Conservation (phyloP, 2,113 vertebrate genomes). For the Osmerus mordax region DNA sequence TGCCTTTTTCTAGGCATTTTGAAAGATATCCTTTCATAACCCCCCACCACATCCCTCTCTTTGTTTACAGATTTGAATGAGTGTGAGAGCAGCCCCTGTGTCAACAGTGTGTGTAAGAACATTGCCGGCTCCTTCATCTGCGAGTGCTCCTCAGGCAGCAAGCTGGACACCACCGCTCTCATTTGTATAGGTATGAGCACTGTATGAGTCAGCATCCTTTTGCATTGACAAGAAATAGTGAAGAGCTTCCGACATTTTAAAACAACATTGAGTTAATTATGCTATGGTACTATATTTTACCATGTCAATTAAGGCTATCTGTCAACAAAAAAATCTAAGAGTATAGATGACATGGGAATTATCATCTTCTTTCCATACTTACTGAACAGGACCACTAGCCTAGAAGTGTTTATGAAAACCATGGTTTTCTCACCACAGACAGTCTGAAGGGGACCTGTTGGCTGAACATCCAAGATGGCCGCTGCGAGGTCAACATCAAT, state of each 20-base stretch:
- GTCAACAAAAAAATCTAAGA: no score
- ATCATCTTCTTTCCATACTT: no score
- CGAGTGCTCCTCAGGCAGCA: conserved; percentile 79
- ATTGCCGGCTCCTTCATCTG: conserved; percentile 81
- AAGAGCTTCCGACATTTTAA: neutral
- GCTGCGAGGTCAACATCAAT: conserved; percentile 78
- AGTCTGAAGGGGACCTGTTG: conserved; percentile 79
- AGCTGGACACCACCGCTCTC: conserved; percentile 75
- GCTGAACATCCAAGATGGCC: conserved; percentile 72
- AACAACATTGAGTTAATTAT: neutral
- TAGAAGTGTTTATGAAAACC: neutral
- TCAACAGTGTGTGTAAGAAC: conserved; percentile 81
- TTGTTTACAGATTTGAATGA: conserved; percentile 78
- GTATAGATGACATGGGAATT: no score
- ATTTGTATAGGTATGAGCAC: conserved; percentile 76
- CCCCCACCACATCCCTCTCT: neutral
- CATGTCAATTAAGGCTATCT: no score
- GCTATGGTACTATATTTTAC: no score
- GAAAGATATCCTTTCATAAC: neutral
- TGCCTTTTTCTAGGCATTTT: no score
- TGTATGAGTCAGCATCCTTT: no score
- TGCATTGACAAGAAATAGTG: no score
- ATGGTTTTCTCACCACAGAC: conserved; percentile 53
- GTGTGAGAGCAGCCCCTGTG: conserved; percentile 80
- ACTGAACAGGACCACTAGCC: neutral